Evolutionary conservation across 2,113 vertebrate genomes (phyloP).

Genomic region (Tiliqua scincoides): DNA sequence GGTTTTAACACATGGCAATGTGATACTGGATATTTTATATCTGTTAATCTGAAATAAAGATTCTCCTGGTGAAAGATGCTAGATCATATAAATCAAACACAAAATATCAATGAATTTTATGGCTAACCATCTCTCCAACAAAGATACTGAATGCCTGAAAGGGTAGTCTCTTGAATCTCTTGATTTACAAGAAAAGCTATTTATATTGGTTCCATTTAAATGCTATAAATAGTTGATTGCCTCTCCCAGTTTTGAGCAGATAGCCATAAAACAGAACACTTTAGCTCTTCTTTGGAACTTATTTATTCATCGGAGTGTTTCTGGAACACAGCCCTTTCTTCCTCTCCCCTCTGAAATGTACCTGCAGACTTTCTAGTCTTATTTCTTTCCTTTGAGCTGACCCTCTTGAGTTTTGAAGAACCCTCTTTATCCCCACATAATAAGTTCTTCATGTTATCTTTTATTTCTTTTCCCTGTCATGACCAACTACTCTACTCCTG

Average conservation of each 20-base stretch:
- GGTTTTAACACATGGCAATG: not conserved
- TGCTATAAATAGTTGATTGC: conserved; percentile 3
- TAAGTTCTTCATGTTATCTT: not conserved
- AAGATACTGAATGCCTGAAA: not conserved
- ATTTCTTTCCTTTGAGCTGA: not conserved
- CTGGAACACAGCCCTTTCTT: not conserved
- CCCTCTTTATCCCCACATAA: not conserved
- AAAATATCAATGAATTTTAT: not conserved
- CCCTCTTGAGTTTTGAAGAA: not conserved
- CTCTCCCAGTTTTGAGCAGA: not conserved
- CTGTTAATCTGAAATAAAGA: conserved; percentile 2
- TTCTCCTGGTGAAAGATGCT: not conserved
- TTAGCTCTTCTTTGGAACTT: conserved; percentile 24
- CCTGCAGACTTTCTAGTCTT: not conserved
- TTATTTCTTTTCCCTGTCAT: not conserved
- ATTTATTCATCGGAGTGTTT: not conserved
- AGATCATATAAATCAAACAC: not conserved
- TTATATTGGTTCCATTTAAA: conserved; percentile 24
- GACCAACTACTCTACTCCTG: not conserved
- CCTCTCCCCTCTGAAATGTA: not conserved
- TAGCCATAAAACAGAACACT: not conserved
- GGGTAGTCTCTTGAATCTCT: not conserved
- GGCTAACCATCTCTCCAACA: not conserved
- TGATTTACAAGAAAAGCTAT: not conserved
- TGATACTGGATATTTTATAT: not conserved